A percentile compares a stretch with the other conserved stretches of the same genome.
Conservation (phyloP, 2,888 invertebrate species). For the Zonitis immaculata region DNA sequence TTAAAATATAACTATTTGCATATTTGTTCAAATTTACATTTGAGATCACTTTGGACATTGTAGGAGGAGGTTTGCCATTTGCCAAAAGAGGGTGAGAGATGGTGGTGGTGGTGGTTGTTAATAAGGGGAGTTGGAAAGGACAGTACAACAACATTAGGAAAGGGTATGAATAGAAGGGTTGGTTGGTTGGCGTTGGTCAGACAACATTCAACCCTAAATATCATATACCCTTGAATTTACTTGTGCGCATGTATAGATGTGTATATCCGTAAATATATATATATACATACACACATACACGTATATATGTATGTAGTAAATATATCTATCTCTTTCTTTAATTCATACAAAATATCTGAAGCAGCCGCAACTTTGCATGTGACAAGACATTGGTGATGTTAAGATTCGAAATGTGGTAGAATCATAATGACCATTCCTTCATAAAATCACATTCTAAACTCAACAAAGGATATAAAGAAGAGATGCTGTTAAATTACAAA, state of each 20-base stretch:
- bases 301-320: no score
- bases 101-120: no score
- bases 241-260: conserved; percentile 11
- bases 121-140: no score
- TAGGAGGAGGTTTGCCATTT: no score
- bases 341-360: no score
- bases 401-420: conserved; percentile 21
- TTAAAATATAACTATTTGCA: no score
- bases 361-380: conserved; percentile 38
- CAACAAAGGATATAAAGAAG: conserved; percentile 37
- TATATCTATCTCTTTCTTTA: background rate
- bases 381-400: conserved; percentile 23
- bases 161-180: conserved; percentile 10
- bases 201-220: background rate
- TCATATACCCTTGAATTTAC: background rate
- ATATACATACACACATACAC: no score
- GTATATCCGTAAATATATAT: no score
- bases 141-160: conserved; percentile 5
- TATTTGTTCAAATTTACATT: no score
- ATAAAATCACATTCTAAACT: conserved; percentile 35
- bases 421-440: conserved; percentile 21
- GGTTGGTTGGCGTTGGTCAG: background rate
- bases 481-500: conserved; percentile 37
- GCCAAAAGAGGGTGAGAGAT: background rate
- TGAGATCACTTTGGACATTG: background rate